These are phyloP conservation scores for Oryzaephilus surinamensis DNA, from an alignment of 1,140 invertebrate species.

Conservation along the genomic window DNA sequence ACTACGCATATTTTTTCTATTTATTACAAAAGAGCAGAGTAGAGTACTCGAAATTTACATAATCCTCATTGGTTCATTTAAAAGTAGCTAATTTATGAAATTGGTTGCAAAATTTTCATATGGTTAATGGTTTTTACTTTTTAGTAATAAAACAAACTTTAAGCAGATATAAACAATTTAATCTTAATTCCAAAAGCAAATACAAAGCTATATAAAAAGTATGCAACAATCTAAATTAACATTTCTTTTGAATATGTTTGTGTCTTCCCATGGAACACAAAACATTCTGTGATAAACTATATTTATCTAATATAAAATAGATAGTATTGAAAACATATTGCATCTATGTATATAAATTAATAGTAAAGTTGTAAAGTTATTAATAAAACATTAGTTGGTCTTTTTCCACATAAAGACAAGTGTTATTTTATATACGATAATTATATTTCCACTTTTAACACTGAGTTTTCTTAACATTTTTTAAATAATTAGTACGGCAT, in stretches of 20 bases:
- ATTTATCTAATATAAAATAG: constrained; percentile 6
- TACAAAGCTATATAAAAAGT: constrained; percentile 32
- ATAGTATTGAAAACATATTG: not conserved
- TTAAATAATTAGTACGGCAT: constrained; percentile 19
- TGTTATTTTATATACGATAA: too few species aligned
- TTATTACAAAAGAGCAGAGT: too few species aligned
- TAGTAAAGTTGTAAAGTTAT: not conserved
- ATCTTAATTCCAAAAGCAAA: constrained; percentile 25
- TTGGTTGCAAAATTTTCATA: too few species aligned
- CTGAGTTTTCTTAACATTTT: too few species aligned
- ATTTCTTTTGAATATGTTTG: not conserved
- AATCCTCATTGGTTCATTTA: too few species aligned
- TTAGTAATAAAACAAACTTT: not conserved
- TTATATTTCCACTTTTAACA: too few species aligned
- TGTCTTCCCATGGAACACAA: not conserved
- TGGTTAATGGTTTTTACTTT: too few species aligned
- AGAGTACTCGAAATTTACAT: too few species aligned
- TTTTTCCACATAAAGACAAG: not conserved
- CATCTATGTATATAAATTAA: constrained; percentile 1
- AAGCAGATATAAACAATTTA: constrained; percentile 20
- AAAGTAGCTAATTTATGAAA: too few species aligned
- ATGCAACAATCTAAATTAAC: constrained; percentile 23
- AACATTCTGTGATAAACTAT: not conserved
- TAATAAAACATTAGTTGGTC: not conserved
- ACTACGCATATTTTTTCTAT: too few species aligned